Percentiles rank a stretch among this genome's conserved stretches.
phyloP scores from a whole-genome alignment of 2,113 vertebrate species.

The Tichodroma muraria region DNA sequence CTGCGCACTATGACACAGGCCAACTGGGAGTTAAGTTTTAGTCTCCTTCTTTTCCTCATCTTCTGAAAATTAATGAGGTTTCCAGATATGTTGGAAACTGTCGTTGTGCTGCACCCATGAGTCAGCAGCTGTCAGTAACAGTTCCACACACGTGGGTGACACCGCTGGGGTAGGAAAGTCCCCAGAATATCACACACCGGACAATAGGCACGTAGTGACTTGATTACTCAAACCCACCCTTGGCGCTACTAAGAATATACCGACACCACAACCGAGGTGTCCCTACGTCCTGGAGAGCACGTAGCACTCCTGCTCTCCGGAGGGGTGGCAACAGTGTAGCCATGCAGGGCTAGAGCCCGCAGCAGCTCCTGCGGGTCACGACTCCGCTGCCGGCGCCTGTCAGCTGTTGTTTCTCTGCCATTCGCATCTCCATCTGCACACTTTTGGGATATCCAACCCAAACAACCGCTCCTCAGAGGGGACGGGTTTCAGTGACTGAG shows the following conservation, averaged over 20 bases:
- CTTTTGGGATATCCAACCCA: not conserved
- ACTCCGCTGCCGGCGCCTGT: not conserved
- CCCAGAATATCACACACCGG: not conserved
- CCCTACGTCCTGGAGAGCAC: fast-evolving
- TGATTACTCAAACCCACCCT: not conserved
- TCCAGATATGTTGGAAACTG: not conserved
- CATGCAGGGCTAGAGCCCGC: fast-evolving
- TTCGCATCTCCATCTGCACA: fast-evolving
- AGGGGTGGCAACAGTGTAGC: not conserved
- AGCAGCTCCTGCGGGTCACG: not conserved
- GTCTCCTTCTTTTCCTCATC: not conserved
- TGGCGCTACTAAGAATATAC: not conserved
- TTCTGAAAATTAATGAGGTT: not conserved
- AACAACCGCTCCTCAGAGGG: not conserved
- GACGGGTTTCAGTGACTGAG: not conserved
- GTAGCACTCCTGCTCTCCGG: not conserved
- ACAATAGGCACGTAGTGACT: not conserved
- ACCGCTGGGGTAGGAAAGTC: not conserved
- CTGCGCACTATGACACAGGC: not conserved
- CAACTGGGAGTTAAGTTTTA: not conserved
- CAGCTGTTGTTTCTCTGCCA: not conserved
- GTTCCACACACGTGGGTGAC: not conserved
- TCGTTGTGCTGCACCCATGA: not conserved
- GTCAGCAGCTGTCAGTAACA: not conserved
- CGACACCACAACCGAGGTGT: not conserved